These are phyloP conservation scores for Sebastes itinus DNA, from an alignment of 2,797 vertebrate genomes.

Conservation along the genomic window DNA sequence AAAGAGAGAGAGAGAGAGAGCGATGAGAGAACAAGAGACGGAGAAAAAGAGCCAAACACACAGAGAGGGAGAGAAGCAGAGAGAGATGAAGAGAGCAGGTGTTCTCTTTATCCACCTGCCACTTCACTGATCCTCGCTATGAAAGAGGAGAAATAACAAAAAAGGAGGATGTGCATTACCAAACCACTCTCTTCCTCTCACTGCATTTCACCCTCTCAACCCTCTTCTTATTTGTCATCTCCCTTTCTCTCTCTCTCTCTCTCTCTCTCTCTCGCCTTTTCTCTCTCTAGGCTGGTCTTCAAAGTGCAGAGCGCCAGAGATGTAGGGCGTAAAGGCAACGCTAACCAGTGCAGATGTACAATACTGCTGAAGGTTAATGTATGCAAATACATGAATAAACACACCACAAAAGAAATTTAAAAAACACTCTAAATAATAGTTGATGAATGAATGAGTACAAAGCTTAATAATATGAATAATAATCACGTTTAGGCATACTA, in stretches of 20 bases:
- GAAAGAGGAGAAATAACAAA: constrained; percentile 66
- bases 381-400: constrained; percentile 1
- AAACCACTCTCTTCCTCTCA: constrained; percentile 59
- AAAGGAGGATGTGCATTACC: constrained; percentile 67
- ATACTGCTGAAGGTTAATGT: constrained; percentile 17
- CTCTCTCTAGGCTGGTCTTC: constrained; percentile 38
- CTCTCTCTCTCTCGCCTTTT: background rate
- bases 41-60: constrained; percentile 40
- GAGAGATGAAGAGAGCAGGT: constrained; percentile 78
- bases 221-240: constrained; percentile 49
- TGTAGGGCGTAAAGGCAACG: background rate
- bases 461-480: background rate
- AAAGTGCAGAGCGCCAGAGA: constrained; percentile 45
- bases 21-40: constrained; percentile 39
- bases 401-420: background rate
- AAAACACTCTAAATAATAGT: background rate
- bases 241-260: constrained; percentile 12
- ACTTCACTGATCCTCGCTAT: constrained; percentile 75
- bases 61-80: constrained; percentile 25
- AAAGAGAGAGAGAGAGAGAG: constrained; percentile 32
- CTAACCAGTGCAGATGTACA: constrained; percentile 20
- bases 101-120: constrained; percentile 79
- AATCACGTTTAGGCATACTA: background rate
- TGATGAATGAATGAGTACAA: background rate
- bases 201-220: constrained; percentile 47